Percentiles rank a stretch among this genome's conserved stretches.
These are phyloP conservation scores for Caenorhabditis angaria DNA, from an alignment of 2,888 invertebrate genomes.

Conservation along the genomic window DNA sequence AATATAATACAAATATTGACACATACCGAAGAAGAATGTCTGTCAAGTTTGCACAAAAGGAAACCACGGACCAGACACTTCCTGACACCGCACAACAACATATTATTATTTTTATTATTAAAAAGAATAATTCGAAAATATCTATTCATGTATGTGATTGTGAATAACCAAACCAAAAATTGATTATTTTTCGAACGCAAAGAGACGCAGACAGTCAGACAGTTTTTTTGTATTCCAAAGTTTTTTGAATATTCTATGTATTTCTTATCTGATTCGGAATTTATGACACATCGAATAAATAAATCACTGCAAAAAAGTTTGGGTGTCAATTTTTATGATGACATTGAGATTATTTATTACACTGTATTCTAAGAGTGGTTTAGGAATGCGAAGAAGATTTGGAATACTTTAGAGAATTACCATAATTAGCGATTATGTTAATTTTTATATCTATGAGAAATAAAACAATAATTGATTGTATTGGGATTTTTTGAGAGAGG, in stretches of 20 bases:
- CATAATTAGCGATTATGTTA: too few species aligned
- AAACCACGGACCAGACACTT: background rate
- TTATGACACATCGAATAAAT: background rate
- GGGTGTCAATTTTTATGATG: background rate
- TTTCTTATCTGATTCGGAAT: background rate
- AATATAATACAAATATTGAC: background rate
- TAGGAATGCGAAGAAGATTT: too few species aligned
- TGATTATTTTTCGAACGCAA: too few species aligned
- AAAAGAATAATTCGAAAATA: background rate
- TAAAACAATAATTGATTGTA: too few species aligned
- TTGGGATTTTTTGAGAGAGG: too few species aligned
- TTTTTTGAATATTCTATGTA: background rate
- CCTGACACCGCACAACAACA: background rate
- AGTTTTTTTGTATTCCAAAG: too few species aligned
- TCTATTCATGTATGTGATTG: background rate
- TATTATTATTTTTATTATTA: background rate
- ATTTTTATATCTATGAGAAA: too few species aligned
- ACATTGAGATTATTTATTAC: too few species aligned
- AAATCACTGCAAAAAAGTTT: too few species aligned
- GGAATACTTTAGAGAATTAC: too few species aligned
- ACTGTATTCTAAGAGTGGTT: too few species aligned
- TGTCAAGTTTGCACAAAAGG: constrained; percentile 3
- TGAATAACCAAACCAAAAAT: too few species aligned
- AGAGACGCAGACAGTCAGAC: background rate
- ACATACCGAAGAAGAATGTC: background rate